phyloP scores from a whole-genome alignment of 2,888 invertebrate species.

The Tachystola acroxantha region DNA sequence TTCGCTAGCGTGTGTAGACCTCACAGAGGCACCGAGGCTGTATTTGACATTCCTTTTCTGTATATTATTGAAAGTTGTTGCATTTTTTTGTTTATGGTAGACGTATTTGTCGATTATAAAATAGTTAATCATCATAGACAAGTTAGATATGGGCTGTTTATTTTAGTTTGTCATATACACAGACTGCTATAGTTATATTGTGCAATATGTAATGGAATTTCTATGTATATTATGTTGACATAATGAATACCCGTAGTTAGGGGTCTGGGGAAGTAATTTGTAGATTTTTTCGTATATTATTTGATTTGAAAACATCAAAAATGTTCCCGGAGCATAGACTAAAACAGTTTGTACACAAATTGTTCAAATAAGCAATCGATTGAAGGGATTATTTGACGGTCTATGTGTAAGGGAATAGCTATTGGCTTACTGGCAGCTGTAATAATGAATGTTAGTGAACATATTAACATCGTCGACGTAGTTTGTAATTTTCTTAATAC shows the following conservation, averaged over 20 bases:
- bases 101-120: constrained; percentile 16
- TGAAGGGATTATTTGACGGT: constrained; percentile 10
- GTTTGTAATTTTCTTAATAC: constrained; percentile 41
- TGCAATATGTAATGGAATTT: constrained; percentile 44
- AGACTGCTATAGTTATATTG: constrained; percentile 42
- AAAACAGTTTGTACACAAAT: constrained; percentile 3
- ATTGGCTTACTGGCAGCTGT: constrained; percentile 46
- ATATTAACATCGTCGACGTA: constrained; percentile 32
- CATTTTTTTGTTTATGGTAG: constrained; percentile 51
- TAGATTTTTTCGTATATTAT: constrained; percentile 20
- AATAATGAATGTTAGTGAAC: constrained; percentile 54
- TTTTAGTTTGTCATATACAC: constrained; percentile 40
- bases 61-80: constrained; percentile 31
- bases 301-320: constrained; percentile 5
- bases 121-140: constrained; percentile 42
- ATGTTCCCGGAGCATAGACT: constrained; percentile 43
- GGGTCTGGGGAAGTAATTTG: constrained; percentile 42
- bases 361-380: constrained; percentile 9
- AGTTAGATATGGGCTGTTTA: constrained; percentile 63
- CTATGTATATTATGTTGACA: constrained; percentile 37
- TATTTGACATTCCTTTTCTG: constrained; percentile 56
- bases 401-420: constrained; percentile 44
- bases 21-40: constrained; percentile 33
- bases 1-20: constrained; percentile 8
- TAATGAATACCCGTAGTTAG: constrained; percentile 41